These are phyloP conservation scores for Erebia palarica DNA, from an alignment of 2,888 invertebrate species.

Conservation along the genomic window DNA sequence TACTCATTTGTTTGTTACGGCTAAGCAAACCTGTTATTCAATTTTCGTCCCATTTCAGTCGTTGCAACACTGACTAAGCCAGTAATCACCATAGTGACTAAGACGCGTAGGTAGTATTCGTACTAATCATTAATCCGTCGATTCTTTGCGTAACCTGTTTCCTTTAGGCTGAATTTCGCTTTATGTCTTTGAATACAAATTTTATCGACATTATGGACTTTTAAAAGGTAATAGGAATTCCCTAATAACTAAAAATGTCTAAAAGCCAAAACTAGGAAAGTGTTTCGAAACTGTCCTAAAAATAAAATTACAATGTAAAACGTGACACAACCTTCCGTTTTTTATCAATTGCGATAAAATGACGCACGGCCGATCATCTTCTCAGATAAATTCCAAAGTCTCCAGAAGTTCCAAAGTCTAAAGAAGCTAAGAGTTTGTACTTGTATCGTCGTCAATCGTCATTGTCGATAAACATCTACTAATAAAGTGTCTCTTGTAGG, in stretches of 20 bases:
- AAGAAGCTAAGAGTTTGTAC: not conserved
- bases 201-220: not conserved
- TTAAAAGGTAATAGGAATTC: not conserved
- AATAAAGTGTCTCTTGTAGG: too few relatives aligned
- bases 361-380: not conserved
- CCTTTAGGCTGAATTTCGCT: constrained; percentile 15
- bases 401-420: not conserved
- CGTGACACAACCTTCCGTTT: not conserved
- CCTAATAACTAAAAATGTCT: too few relatives aligned
- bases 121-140: constrained; percentile 42
- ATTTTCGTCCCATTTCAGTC: constrained; percentile 33
- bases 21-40: constrained; percentile 18
- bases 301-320: not conserved
- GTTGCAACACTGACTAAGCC: constrained; percentile 33
- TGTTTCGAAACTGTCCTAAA: not conserved
- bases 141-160: constrained; percentile 36
- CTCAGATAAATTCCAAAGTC: not conserved
- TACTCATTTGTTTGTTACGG: constrained; percentile 1
- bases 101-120: constrained; percentile 33
- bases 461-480: too few relatives aligned
- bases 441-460: too few relatives aligned
- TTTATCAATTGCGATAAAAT: not conserved
- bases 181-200: not conserved
- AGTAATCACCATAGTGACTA: constrained; percentile 35
- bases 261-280: not conserved